A percentile compares a stretch with the other conserved stretches of the same genome.
phyloP scores from a whole-genome alignment of 2,113 vertebrate species.

The Plectropomus leopardus region DNA sequence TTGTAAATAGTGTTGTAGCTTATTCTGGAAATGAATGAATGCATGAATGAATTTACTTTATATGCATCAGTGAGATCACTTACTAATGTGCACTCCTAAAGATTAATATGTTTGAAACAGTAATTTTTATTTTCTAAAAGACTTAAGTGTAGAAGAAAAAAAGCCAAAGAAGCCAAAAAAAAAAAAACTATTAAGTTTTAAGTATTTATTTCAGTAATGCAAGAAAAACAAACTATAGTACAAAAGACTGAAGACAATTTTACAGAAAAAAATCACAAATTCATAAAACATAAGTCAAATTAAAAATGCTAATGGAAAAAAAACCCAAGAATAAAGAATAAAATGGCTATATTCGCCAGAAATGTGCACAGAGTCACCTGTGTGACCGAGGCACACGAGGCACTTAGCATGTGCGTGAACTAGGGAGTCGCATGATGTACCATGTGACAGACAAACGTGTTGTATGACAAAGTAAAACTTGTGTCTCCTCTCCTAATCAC shows the following conservation, averaged over 20 bases:
- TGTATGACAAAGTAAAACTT: conserved; percentile 17
- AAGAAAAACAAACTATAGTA: not conserved
- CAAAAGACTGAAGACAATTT: not conserved
- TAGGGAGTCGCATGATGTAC: not conserved
- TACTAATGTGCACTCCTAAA: too few relatives aligned
- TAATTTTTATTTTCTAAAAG: too few relatives aligned
- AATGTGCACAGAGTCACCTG: conserved; percentile 12
- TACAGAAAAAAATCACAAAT: not conserved
- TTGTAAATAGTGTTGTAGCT: too few relatives aligned
- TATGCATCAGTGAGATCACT: too few relatives aligned
- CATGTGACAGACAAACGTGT: conserved; percentile 52
- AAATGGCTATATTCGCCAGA: not conserved
- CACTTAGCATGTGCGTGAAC: not conserved
- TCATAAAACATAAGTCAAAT: not conserved
- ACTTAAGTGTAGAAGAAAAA: too few relatives aligned
- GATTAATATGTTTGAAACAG: too few relatives aligned
- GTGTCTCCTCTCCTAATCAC: not conserved
- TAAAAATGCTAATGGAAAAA: not conserved
- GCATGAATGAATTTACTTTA: too few relatives aligned
- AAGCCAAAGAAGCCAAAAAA: too few relatives aligned
- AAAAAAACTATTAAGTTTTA: too few relatives aligned
- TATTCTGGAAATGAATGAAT: too few relatives aligned
- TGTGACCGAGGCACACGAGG: not conserved
- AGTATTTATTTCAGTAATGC: not conserved
- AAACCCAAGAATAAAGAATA: not conserved